A percentile compares a stretch with the other conserved stretches of the same genome.
Conservation (phyloP, 2,888 invertebrate species). For the Chloromyia formosa region DNA sequence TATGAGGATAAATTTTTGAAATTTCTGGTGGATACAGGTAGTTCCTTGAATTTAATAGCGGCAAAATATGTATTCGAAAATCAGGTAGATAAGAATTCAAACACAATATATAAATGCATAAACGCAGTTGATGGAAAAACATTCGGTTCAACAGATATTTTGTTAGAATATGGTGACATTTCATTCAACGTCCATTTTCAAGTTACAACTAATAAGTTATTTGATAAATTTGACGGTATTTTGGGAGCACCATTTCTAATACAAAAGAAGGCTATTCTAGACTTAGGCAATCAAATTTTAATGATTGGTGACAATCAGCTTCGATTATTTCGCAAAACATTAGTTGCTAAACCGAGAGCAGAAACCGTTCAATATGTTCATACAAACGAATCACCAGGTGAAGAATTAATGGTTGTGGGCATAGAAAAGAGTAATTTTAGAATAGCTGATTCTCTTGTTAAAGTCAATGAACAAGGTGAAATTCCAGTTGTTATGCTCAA, state of each 20-base stretch:
- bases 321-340: neutral
- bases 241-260: neutral
- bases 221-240: neutral
- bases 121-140: neutral
- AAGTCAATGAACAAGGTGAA: neutral
- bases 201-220: neutral
- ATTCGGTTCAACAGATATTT: neutral
- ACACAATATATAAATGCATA: neutral
- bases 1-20: neutral
- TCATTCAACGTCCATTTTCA: neutral
- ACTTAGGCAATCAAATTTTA: too few species aligned
- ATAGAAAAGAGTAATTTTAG: neutral
- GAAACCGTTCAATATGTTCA: too few species aligned
- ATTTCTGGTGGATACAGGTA: too few species aligned
- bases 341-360: neutral
- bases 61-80: neutral
- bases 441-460: conserved; percentile 3
- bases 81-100: neutral
- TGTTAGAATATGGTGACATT: neutral
- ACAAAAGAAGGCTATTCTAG: neutral
- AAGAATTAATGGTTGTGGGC: neutral
- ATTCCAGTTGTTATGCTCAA: neutral
- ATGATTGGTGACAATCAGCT: too few species aligned
- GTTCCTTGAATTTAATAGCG: too few species aligned
- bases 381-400: neutral